Evolutionary conservation across 2,888 invertebrate species (phyloP).

Genomic region (Sicus ferrugineus): DNA sequence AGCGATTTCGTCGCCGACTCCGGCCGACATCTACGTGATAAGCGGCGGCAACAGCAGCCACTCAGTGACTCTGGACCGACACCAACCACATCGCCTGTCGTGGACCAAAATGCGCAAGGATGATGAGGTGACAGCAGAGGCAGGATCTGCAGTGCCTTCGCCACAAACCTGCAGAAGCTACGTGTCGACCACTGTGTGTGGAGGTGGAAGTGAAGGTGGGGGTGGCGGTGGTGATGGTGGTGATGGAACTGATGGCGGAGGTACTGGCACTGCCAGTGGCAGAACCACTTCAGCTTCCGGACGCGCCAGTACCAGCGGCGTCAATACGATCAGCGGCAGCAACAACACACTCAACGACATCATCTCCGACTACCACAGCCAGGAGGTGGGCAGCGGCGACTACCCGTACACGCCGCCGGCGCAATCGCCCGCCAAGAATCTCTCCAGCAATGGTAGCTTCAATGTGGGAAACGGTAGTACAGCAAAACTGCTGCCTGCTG

Average conservation of each 20-base stretch:
- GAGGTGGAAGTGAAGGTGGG: conserved; percentile 26
- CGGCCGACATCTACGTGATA: conserved; percentile 22
- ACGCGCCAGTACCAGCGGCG: conserved; percentile 57
- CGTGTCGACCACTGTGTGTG: conserved; percentile 51
- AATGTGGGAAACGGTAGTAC: conserved; percentile 62
- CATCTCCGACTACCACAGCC: conserved; percentile 58
- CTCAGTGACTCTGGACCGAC: conserved; percentile 55
- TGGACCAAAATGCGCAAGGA: conserved; percentile 58
- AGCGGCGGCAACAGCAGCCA: conserved; percentile 41
- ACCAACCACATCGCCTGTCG: conserved; percentile 55
- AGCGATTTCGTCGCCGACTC: conserved; percentile 44
- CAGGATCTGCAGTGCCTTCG: conserved; percentile 52
- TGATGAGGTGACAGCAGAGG: conserved; percentile 43
- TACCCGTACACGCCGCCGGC: conserved; percentile 47
- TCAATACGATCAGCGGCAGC: conserved; percentile 58
- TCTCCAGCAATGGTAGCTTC: conserved; percentile 55
- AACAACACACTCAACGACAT: conserved; percentile 62
- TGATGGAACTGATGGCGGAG: conserved; percentile 34
- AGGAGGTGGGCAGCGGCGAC: conserved; percentile 50
- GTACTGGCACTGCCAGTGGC: conserved; percentile 45
- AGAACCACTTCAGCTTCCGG: conserved; percentile 59
- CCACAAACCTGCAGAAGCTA: conserved; percentile 59
- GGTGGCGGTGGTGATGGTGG: conserved; percentile 32
- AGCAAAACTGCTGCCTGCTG: conserved; percentile 56
- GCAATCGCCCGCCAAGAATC: conserved; percentile 53